Evolutionary conservation across 2,888 invertebrate genomes (phyloP).

Genomic region (Parascotia fuliginaria): DNA sequence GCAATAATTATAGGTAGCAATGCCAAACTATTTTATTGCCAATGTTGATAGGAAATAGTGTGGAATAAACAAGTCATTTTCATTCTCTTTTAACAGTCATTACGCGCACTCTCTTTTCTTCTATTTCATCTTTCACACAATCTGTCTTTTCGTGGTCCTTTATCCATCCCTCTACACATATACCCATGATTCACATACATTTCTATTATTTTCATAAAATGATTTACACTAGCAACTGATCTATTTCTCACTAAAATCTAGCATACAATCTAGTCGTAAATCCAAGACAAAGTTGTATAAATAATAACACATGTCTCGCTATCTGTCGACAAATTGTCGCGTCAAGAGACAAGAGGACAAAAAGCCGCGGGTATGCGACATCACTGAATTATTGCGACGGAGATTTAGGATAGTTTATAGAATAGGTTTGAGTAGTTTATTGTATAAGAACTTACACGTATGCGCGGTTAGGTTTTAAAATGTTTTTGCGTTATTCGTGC

Average conservation of each 20-base stretch:
- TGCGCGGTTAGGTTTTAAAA: too few relatives aligned
- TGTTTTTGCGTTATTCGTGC: too few relatives aligned
- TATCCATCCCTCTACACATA: too few relatives aligned
- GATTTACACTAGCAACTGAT: not conserved
- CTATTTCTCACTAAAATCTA: not conserved
- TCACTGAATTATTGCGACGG: constrained; percentile 32
- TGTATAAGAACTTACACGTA: not conserved
- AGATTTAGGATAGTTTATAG: constrained; percentile 7
- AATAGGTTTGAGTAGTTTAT: not conserved
- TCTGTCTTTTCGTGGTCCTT: too few relatives aligned
- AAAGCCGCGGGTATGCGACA: constrained; percentile 47
- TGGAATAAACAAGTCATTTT: too few relatives aligned
- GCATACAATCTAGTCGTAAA: constrained; percentile 27
- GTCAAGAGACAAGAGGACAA: constrained; percentile 36
- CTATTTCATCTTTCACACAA: too few relatives aligned
- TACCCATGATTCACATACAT: too few relatives aligned
- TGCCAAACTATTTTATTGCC: too few relatives aligned
- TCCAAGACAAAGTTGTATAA: constrained; percentile 37
- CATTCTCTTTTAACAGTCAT: too few relatives aligned
- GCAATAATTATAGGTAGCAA: too few relatives aligned
- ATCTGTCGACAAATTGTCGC: constrained; percentile 70
- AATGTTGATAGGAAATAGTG: too few relatives aligned
- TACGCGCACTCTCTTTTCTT: too few relatives aligned
- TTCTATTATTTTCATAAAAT: not conserved
- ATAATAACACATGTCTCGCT: constrained; percentile 50